Conservation (phyloP, 2,797 vertebrate genomes). For the Halcyon leucocephala region DNA sequence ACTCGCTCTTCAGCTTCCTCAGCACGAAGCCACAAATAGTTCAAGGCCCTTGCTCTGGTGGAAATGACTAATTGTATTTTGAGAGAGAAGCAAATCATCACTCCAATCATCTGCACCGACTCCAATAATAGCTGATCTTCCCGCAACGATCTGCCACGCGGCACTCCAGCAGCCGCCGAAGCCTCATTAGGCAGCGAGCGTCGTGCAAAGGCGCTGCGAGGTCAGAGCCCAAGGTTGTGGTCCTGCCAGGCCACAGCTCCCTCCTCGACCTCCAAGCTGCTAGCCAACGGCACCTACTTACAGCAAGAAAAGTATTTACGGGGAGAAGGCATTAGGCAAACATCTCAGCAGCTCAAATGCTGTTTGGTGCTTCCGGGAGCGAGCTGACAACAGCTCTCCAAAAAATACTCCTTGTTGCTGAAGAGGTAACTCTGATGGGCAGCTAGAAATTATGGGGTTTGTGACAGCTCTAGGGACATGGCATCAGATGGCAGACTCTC, state of each 20-base stretch:
- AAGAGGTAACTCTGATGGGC: background rate
- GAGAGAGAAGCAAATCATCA: constrained; percentile 14
- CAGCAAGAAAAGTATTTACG: background rate
- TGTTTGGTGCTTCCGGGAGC: background rate
- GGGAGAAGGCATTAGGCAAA: background rate
- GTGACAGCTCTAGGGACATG: background rate
- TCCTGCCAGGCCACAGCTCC: background rate
- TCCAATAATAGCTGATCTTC: constrained; percentile 38
- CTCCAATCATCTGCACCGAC: background rate
- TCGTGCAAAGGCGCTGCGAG: background rate
- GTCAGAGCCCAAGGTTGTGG: background rate
- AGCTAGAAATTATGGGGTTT: background rate
- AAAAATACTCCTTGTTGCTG: background rate
- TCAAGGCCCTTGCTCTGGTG: constrained; percentile 1
- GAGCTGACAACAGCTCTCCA: background rate
- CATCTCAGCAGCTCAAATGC: background rate
- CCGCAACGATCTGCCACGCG: background rate
- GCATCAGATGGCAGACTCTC: background rate
- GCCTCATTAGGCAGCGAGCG: constrained; percentile 29
- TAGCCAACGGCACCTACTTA: background rate
- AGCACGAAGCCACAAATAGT: constrained; percentile 9
- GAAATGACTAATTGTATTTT: constrained; percentile 20
- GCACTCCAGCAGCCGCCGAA: background rate
- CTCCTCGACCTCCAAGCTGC: accelerated
- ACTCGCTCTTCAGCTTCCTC: background rate